phyloP scores from a whole-genome alignment of 2,797 vertebrate species.

The Gallirallus australis region DNA sequence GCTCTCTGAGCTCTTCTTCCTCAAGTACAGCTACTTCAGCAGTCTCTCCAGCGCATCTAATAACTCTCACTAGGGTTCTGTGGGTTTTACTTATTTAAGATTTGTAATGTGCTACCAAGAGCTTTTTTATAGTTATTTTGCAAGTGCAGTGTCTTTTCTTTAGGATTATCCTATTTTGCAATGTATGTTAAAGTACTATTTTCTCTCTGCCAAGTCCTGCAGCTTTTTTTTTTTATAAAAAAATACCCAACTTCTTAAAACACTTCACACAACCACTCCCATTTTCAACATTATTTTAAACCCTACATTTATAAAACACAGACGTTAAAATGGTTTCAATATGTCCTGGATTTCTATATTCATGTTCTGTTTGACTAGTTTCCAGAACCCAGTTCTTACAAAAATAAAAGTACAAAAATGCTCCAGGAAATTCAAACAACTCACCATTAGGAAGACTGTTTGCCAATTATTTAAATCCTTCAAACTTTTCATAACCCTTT shows the following conservation, averaged over 20 bases:
- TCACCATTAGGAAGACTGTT: neutral
- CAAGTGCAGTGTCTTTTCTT: neutral
- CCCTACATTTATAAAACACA: neutral
- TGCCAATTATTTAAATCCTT: neutral
- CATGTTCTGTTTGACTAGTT: neutral
- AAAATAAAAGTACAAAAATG: slow-evolving; percentile 29
- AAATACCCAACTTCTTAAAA: neutral
- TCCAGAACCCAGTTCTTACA: slow-evolving; percentile 40
- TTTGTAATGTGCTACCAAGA: neutral
- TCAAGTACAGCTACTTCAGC: neutral
- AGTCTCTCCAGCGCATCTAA: neutral
- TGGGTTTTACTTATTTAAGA: neutral
- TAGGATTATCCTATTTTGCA: neutral
- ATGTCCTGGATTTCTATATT: slow-evolving; percentile 5
- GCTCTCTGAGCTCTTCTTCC: neutral
- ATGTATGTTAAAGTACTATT: neutral
- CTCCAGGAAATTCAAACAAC: neutral
- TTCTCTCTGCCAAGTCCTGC: neutral
- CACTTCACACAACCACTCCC: neutral
- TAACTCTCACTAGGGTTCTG: neutral
- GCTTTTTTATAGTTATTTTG: neutral
- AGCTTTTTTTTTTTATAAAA: neutral
- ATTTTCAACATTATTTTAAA: slow-evolving; percentile 45
- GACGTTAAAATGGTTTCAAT: slow-evolving; percentile 40
- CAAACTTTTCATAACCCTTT: neutral